These are phyloP conservation scores for Schizothorax lantsangensis DNA, from an alignment of 2,797 vertebrate genomes.

Conservation along the genomic window DNA sequence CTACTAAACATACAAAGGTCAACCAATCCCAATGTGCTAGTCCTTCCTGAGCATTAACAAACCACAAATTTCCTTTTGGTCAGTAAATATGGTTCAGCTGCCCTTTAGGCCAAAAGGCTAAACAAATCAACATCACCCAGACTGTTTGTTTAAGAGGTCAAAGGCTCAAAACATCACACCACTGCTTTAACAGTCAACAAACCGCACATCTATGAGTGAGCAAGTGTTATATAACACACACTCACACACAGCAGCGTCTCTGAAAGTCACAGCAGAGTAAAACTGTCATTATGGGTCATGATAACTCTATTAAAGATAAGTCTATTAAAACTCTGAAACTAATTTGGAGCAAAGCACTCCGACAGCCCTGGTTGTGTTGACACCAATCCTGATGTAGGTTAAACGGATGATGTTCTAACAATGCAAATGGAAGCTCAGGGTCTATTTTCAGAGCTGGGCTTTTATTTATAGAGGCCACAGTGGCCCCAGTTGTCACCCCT, in stretches of 20 bases:
- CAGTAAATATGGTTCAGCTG: constrained; percentile 20
- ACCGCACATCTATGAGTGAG: not conserved
- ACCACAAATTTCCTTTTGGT: not conserved
- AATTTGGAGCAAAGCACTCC: constrained; percentile 66
- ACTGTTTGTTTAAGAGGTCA: constrained; percentile 5
- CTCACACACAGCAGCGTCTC: not conserved
- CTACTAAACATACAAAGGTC: not conserved
- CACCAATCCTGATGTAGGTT: constrained; percentile 79
- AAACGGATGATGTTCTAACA: constrained; percentile 70
- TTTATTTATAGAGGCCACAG: constrained; percentile 73
- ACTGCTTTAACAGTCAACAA: not conserved
- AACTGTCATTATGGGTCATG: constrained; percentile 29
- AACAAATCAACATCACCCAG: not conserved
- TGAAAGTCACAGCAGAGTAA: constrained; percentile 12
- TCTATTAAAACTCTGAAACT: constrained; percentile 69
- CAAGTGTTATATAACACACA: not conserved
- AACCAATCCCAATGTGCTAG: not conserved
- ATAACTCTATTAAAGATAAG: constrained; percentile 59
- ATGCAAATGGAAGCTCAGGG: constrained; percentile 71
- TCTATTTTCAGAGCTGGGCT: constrained; percentile 77
- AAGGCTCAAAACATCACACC: not conserved
- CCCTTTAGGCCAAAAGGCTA: constrained; percentile 1
- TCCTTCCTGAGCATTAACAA: not conserved
- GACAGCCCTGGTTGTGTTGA: constrained; percentile 49
- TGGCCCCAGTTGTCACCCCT: constrained; percentile 68